Percentiles rank a stretch among this genome's conserved stretches.
Conservation (phyloP, 2,888 invertebrate species). For the Dasysyrphus albostriatus region DNA sequence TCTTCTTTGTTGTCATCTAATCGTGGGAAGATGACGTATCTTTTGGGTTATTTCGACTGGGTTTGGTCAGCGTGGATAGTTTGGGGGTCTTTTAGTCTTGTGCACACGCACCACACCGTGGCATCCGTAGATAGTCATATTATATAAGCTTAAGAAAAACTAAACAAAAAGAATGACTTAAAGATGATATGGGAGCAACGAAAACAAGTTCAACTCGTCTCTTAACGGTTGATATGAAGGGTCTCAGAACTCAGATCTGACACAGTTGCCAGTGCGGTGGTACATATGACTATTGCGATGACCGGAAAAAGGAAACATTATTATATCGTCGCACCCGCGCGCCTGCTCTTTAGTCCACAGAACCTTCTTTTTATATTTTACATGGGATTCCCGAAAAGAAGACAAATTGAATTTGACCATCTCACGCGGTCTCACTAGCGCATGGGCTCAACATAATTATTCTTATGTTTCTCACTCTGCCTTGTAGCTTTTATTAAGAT, state of each 20-base stretch:
- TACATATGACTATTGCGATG: conserved; percentile 44
- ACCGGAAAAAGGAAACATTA: conserved; percentile 75
- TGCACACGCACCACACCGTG: conserved; percentile 52
- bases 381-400: neutral
- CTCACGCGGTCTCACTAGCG: conserved; percentile 29
- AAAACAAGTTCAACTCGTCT: conserved; percentile 53
- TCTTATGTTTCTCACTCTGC: conserved; percentile 23
- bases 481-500: conserved; percentile 17
- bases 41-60: conserved; percentile 12
- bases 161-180: conserved; percentile 24
- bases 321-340: conserved; percentile 29
- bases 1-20: conserved; percentile 2
- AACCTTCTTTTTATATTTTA: neutral
- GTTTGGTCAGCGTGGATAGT: conserved; percentile 61
- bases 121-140: neutral
- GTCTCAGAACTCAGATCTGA: conserved; percentile 38
- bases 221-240: neutral
- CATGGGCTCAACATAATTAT: neutral
- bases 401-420: conserved; percentile 40
- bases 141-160: conserved; percentile 25
- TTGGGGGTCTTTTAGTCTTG: conserved; percentile 35
- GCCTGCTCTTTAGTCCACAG: neutral
- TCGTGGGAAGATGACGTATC: conserved; percentile 73
- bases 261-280: conserved; percentile 32
- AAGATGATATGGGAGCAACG: conserved; percentile 25